Evolutionary conservation across 92 coral and sea anemone species (phyloP), one percentile per base, ranked within the genome.

Genomic region (Phenganax subtilis): DNA sequence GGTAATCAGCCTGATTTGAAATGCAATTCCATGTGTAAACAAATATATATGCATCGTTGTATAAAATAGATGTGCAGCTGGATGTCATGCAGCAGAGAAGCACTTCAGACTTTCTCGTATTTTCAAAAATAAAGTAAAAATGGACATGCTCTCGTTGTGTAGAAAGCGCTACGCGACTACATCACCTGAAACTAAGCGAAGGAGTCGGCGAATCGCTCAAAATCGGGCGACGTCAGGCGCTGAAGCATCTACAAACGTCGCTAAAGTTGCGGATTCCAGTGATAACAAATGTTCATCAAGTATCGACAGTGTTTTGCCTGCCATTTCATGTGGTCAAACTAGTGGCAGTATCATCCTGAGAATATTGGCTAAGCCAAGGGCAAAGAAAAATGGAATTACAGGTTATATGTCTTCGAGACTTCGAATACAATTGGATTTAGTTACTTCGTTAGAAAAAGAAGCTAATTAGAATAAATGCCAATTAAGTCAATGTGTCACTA

Each of bases 351-450:
- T 90, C 37, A 28, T 82, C 12, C 76, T 90, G 20, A 84, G 67
- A 63, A 66, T 90, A 17, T 82, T 68, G 55, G 93, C 91, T 20
- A 90, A 88, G 61, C 89, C 93, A 54, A 91, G 88, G 54, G 91
- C 88, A 61, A 88, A 84, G 75, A 85, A 88, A 81, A 90, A 84
- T 66, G 63, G 72, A 25, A 57, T 88, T 44, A 86, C 93, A 81
- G 91, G 91, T 84, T 6, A 37, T 59, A 55, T 57, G 16, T 29
- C 12, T 16, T 55, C 47, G 47, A 1, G 16, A 10, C 12, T 16
- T 55, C 47, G 47, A 1, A 37, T 53, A n/a, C 54, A 30, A 9
- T 53, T 73, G 12, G 14, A 12, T 9, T 37, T 4, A 7, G 1
- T 16, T 14, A 30, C 29, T n/a, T 12, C 6, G 54, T 6, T 12